phyloP scores from a whole-genome alignment of 2,797 vertebrate genomes.

The Sitta carolinensis region DNA sequence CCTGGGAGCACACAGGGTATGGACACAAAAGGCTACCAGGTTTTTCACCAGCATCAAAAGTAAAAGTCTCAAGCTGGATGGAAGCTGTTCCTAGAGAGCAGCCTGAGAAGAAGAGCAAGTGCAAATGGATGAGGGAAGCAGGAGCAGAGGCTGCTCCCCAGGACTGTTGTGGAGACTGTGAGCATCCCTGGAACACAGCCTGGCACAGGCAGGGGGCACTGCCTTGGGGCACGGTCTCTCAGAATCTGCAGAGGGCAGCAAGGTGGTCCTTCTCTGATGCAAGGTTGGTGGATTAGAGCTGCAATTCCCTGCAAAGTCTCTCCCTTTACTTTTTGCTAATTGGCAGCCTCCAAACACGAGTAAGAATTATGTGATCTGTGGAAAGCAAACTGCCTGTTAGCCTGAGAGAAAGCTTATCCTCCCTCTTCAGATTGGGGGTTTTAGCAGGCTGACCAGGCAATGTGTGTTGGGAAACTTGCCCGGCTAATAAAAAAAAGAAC shows the following conservation, averaged over 20 bases:
- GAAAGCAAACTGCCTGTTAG: conserved; percentile 18
- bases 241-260: neutral
- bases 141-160: neutral
- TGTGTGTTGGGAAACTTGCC: conserved; percentile 48
- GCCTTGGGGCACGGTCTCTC: neutral
- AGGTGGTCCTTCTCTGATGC: neutral
- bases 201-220: neutral
- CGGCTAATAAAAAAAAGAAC: neutral
- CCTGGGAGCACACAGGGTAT: neutral
- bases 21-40: neutral
- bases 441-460: conserved; percentile 47
- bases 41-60: neutral
- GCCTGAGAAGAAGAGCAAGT: fast-evolving
- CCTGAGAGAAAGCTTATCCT: conserved; percentile 35
- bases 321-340: conserved; percentile 2
- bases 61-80: neutral
- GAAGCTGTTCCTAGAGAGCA: neutral
- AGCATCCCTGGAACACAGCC: neutral
- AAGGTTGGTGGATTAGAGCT: neutral
- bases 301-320: neutral
- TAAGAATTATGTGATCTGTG: conserved; percentile 19
- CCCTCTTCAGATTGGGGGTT: conserved; percentile 10
- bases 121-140: neutral
- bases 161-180: neutral
- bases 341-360: conserved; percentile 27